These are phyloP conservation scores for Eidolon dupreanum DNA, from an alignment of 2,797 vertebrate genomes.

Conservation along the genomic window DNA sequence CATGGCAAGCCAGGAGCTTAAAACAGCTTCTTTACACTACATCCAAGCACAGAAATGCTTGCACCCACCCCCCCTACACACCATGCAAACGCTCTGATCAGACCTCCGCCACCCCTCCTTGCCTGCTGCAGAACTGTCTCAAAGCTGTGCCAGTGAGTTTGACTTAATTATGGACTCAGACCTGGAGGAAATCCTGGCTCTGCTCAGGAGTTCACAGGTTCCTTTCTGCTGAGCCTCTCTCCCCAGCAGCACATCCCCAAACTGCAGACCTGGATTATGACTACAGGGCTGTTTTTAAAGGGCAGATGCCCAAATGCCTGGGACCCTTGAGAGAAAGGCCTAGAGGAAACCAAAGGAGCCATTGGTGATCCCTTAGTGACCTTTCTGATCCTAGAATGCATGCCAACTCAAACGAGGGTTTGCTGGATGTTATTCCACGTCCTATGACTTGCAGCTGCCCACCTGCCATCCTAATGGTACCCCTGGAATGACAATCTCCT, in stretches of 20 bases:
- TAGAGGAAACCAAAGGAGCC: neutral
- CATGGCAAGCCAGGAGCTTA: neutral
- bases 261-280: neutral
- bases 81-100: neutral
- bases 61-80: neutral
- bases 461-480: neutral
- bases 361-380: neutral
- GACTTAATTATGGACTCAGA: constrained; percentile 34
- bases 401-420: neutral
- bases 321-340: neutral
- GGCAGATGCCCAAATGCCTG: neutral
- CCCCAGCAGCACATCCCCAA: neutral
- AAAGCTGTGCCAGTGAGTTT: neutral
- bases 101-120: neutral
- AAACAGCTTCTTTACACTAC: neutral
- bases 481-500: neutral
- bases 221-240: neutral
- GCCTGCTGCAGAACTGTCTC: constrained; percentile 18
- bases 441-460: neutral
- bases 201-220: constrained; percentile 9
- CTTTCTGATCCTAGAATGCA: neutral
- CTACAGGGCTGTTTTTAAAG: neutral
- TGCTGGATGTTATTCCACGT: neutral
- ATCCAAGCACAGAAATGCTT: neutral
- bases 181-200: neutral